Conservation (phyloP, 1,140 invertebrate genomes). For the Drosophila varians region DNA sequence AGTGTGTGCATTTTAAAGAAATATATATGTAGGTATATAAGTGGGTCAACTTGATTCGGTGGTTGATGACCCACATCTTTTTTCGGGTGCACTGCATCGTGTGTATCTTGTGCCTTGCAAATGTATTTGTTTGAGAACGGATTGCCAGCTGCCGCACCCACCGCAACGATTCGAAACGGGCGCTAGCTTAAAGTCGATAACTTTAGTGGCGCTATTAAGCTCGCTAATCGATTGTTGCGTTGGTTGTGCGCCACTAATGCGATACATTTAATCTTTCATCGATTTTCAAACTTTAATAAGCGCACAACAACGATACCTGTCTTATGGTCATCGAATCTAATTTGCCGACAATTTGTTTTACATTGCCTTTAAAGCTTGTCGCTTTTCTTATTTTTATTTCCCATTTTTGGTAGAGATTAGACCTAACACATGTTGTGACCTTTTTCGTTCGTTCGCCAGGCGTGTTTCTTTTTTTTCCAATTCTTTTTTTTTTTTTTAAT, state of each 20-base stretch:
- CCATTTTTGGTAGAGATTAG: slow-evolving; percentile 53
- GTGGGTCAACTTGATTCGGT: slow-evolving; percentile 78
- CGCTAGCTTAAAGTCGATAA: slow-evolving; percentile 35
- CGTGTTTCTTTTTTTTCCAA: slow-evolving; percentile 22
- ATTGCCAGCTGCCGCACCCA: slow-evolving; percentile 60
- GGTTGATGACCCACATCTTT: slow-evolving; percentile 79
- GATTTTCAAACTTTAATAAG: too few relatives aligned
- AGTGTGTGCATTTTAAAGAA: slow-evolving; percentile 66
- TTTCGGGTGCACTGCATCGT: slow-evolving; percentile 52
- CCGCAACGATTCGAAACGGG: slow-evolving; percentile 25
- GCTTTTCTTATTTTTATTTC: slow-evolving; percentile 8
- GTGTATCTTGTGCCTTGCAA: too few relatives aligned
- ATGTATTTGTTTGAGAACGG: slow-evolving; percentile 28
- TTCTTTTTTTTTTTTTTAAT: slow-evolving; percentile 13
- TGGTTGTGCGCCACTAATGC: slow-evolving; percentile 5
- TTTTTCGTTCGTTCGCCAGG: slow-evolving; percentile 28
- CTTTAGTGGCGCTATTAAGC: slow-evolving; percentile 14
- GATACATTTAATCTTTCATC: slow-evolving; percentile 5
- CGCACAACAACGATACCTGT: slow-evolving; percentile 16
- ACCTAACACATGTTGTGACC: slow-evolving; percentile 50
- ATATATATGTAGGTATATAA: slow-evolving; percentile 23
- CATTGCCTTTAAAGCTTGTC: not conserved
- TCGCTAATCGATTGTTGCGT: slow-evolving; percentile 24
- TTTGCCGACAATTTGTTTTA: slow-evolving; percentile 44
- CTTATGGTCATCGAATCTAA: slow-evolving; percentile 41